phyloP scores from a whole-genome alignment of 2,797 vertebrate species.

The Sebastes minor region DNA sequence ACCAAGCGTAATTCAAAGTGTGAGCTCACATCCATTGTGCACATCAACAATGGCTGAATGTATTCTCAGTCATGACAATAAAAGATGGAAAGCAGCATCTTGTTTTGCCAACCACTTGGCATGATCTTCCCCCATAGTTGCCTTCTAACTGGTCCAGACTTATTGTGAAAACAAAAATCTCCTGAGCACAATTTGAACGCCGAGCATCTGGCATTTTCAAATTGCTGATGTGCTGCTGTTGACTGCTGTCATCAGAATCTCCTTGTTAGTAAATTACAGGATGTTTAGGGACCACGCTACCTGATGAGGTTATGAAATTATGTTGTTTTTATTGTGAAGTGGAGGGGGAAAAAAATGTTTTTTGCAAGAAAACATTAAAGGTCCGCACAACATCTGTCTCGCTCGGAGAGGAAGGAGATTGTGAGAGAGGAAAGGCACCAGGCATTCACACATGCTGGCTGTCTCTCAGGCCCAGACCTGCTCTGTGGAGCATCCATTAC shows the following conservation, averaged over 20 bases:
- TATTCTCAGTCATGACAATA: conserved; percentile 7
- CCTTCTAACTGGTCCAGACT: conserved; percentile 23
- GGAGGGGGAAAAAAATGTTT: background rate
- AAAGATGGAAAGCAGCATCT: background rate
- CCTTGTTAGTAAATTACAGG: conserved; percentile 46
- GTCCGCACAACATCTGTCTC: conserved; percentile 27
- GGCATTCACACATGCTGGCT: background rate
- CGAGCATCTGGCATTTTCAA: conserved; percentile 69
- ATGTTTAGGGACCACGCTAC: conserved; percentile 30
- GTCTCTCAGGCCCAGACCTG: conserved; percentile 5
- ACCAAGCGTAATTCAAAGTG: background rate
- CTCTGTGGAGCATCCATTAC: conserved; percentile 7
- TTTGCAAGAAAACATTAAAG: conserved; percentile 2
- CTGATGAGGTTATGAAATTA: conserved; percentile 44
- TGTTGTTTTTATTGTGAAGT: conserved; percentile 17
- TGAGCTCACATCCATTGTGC: conserved; percentile 8
- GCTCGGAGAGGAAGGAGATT: background rate
- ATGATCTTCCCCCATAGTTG: background rate
- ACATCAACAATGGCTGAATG: background rate
- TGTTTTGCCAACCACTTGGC: conserved; percentile 12
- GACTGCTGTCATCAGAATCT: conserved; percentile 48
- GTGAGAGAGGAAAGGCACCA: background rate
- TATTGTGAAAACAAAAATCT: conserved; percentile 57
- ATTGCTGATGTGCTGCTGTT: conserved; percentile 49
- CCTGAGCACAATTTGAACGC: conserved; percentile 41